phyloP scores from a whole-genome alignment of 2,888 invertebrate species.

The Eutolmus rufibarbis region DNA sequence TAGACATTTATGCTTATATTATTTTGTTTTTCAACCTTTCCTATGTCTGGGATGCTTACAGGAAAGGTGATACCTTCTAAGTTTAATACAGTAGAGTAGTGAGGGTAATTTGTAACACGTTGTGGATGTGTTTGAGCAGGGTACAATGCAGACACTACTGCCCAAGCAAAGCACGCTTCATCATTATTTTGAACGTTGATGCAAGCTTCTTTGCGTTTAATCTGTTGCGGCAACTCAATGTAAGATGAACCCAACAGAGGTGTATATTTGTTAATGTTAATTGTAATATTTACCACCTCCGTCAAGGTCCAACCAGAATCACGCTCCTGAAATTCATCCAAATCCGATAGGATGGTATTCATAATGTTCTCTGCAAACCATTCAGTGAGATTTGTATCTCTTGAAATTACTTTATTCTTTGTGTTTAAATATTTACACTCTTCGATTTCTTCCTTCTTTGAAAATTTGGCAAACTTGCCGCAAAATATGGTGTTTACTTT shows the following conservation, averaged over 20 bases:
- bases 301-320: background rate
- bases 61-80: constrained; percentile 12
- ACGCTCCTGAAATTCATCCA: background rate
- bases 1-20: background rate
- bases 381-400: constrained; percentile 14
- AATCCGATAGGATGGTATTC: background rate
- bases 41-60: background rate
- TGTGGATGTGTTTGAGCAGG: background rate
- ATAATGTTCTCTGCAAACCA: constrained; percentile 4
- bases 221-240: background rate
- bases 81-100: constrained; percentile 22
- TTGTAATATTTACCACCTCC: background rate
- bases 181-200: constrained; percentile 12
- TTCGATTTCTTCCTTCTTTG: background rate
- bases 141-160: background rate
- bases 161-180: background rate
- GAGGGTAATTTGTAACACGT: background rate
- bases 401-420: constrained; percentile 5
- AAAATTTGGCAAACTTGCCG: background rate
- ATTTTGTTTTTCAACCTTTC: constrained; percentile 1
- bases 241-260: constrained; percentile 25
- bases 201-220: too few relatives aligned
- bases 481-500: constrained; percentile 10
- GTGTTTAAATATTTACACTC: constrained; percentile 11
- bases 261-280: constrained; percentile 9